phyloP scores from a whole-genome alignment of 2,797 vertebrate genomes.

The Hapalemur alaotrensis region DNA sequence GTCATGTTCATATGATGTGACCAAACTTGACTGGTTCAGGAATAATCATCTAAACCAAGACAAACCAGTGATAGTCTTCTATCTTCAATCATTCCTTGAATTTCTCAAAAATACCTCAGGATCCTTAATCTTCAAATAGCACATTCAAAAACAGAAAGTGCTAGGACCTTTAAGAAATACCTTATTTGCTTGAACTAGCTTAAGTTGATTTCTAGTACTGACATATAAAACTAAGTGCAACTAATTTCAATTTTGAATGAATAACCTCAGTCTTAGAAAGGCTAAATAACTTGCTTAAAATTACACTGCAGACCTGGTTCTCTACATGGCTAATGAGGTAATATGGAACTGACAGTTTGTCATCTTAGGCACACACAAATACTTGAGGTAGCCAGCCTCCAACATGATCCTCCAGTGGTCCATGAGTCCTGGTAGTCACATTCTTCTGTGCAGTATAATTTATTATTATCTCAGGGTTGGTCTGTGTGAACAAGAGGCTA shows the following conservation, averaged over 20 bases:
- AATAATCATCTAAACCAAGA: background rate
- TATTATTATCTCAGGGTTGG: background rate
- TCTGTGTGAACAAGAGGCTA: background rate
- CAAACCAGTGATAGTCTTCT: background rate
- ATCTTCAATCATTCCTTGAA: background rate
- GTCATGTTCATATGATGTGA: background rate
- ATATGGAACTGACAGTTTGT: background rate
- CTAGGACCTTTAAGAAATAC: background rate
- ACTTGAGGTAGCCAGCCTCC: background rate
- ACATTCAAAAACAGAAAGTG: background rate
- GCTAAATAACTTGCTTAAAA: slow-evolving; percentile 1
- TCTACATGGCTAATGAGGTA: background rate
- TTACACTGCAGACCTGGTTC: background rate
- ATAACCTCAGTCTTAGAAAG: background rate
- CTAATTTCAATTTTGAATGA: slow-evolving; percentile 41
- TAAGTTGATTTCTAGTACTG: background rate
- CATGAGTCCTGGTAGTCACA: background rate
- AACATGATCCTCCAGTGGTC: background rate
- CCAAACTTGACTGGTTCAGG: background rate
- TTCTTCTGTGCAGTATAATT: background rate
- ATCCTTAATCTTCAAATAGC: slow-evolving; percentile 8
- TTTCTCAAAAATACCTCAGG: background rate
- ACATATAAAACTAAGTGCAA: background rate
- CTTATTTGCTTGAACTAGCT: background rate
- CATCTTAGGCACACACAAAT: background rate